Base-by-base conservation (phyloP, 1,140 invertebrate species). In the Phenacoccus solenopsis region DNA sequence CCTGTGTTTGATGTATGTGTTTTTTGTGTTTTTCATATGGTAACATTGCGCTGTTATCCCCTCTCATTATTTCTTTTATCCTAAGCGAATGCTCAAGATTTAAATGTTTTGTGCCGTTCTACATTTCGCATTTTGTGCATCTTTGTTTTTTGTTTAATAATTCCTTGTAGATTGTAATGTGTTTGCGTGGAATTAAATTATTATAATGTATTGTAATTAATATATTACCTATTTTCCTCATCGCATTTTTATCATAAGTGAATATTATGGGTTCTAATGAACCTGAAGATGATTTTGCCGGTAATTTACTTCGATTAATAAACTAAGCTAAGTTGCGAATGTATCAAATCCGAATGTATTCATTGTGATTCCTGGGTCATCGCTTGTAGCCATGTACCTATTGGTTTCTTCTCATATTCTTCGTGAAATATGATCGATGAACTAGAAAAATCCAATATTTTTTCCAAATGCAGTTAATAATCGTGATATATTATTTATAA, bases 31-130 rank as follows among this genome's bases (percentile, higher is more conserved):
- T 64, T 64, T 24, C 25, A 22, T 4, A 27, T 64, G 59, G 59
- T 27, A 27, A 64, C 59, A 64, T 25, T 64, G 59, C 16, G 1
- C 20, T 49, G 38, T 49, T 5, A 25, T 25, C 21, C 25, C 59
- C 16, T 22, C 59, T 27, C 59, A 4, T 27, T 22, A 64, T 9
- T 64, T 24, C 56, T 9, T 59, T 16, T 59, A 20, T 64, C 25
- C 16, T n/a, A n/a, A 25, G 10, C 25, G 25, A 27, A 25, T 25
- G 10, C 13, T 10, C 10, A 24, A 3, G 59, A 64, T 59, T 59
- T 59, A 59, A 59, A 59, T 59, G 22, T 64, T 64, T 10, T 64
- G 59, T 68, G 16, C 67, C 28, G 21, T 22, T 68, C 61, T 67
- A 12, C 24, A n/a, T 20, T 7, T 22, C 5, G 10, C 13, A 4